Conservation (phyloP, 2,113 vertebrate species). For the Ceuthmochares aereus region DNA sequence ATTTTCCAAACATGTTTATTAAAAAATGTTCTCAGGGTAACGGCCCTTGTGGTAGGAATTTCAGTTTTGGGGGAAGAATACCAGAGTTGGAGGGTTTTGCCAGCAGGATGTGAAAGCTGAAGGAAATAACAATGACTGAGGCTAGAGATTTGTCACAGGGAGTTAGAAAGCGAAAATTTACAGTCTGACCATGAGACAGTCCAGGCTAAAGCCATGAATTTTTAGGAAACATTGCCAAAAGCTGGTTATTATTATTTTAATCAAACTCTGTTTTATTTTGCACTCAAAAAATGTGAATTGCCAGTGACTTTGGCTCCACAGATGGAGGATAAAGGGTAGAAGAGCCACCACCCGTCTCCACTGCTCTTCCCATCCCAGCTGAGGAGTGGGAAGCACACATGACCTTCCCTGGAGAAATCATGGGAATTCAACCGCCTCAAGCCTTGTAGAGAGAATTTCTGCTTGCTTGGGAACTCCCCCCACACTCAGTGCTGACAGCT, state of each 20-base stretch:
- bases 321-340: constrained; percentile 22
- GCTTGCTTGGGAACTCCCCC: background rate
- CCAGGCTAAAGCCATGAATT: constrained; percentile 65
- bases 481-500: background rate
- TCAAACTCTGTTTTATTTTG: constrained; percentile 44
- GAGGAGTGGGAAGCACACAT: background rate
- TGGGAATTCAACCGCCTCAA: background rate
- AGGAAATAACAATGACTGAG: constrained; percentile 63
- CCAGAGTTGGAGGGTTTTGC: constrained; percentile 45
- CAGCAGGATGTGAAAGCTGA: constrained; percentile 60
- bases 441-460: background rate
- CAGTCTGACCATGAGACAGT: constrained; percentile 56
- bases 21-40: constrained; percentile 14
- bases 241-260: constrained; percentile 61
- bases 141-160: constrained; percentile 56
- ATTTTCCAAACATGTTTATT: constrained; percentile 48
- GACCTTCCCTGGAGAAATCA: constrained; percentile 6
- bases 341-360: background rate
- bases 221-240: constrained; percentile 55
- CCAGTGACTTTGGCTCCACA: background rate
- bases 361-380: background rate
- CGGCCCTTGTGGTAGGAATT: constrained; percentile 38
- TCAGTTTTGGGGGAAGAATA: constrained; percentile 39
- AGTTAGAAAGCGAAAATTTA: constrained; percentile 53
- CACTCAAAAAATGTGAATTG: background rate